Conservation (phyloP, 2,113 vertebrate genomes). For the Albula glossodonta region DNA sequence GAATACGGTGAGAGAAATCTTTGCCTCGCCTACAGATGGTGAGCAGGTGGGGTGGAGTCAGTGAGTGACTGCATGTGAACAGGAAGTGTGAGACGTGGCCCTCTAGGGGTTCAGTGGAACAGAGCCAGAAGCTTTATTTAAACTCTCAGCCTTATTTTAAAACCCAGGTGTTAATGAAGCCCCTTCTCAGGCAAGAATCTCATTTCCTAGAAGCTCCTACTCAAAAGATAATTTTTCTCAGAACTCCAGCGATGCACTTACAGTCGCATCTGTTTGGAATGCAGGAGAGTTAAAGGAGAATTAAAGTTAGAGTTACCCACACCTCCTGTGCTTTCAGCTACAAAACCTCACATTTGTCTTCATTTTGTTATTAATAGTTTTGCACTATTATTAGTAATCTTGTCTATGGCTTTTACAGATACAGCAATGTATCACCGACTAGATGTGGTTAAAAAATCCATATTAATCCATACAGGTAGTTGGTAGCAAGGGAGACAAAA, state of each 20-base stretch:
- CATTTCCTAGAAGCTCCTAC: no score
- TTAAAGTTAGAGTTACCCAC: background rate
- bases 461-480: no score
- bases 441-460: no score
- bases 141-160: background rate
- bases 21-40: background rate
- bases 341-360: background rate
- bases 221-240: background rate
- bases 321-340: background rate
- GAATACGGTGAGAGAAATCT: no score
- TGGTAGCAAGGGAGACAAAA: background rate
- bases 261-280: background rate
- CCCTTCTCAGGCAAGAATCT: no score
- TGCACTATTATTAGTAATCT: no score
- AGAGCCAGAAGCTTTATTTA: background rate
- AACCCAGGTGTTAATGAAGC: background rate
- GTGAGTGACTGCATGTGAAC: background rate
- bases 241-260: background rate
- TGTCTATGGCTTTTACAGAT: no score
- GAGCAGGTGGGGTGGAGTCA: background rate
- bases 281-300: no score
- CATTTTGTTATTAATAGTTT: background rate
- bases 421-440: no score
- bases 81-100: constrained; percentile 3
- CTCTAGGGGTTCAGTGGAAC: background rate